Percentiles rank a stretch among this genome's conserved stretches.
Conservation (phyloP, 2,797 vertebrate species). For the Enteromius argenteus region DNA sequence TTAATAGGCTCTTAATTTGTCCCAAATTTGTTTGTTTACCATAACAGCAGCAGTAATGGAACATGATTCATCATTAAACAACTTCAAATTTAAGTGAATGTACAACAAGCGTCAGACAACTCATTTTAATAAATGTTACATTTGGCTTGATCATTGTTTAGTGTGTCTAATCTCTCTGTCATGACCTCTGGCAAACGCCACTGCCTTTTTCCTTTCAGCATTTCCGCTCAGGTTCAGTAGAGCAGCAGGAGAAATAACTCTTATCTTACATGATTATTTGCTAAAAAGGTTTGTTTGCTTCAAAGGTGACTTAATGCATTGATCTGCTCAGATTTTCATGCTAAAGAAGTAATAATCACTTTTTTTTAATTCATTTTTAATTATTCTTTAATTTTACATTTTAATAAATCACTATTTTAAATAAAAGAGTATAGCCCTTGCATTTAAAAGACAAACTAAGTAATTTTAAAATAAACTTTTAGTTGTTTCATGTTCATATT, state of each 20-base stretch:
- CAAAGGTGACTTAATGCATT: not conserved
- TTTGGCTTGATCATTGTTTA: conserved; percentile 2
- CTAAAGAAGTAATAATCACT: not conserved
- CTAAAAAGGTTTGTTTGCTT: not conserved
- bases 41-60: not conserved
- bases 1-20: not conserved
- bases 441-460: not conserved
- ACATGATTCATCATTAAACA: not conserved
- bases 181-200: not conserved
- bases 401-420: not conserved
- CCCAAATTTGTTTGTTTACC: not conserved
- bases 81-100: not conserved
- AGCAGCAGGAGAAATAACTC: not conserved
- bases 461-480: not conserved
- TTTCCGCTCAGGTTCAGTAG: not conserved
- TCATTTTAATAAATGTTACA: not conserved
- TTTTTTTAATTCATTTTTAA: not conserved
- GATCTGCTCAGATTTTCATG: too few relatives aligned
- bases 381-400: not conserved
- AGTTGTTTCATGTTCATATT: not conserved
- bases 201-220: not conserved
- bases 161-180: not conserved
- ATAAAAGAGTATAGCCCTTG: not conserved
- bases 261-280: not conserved
- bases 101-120: not conserved